Evolutionary conservation across 2,888 invertebrate genomes (phyloP).

Genomic region (Phyllotreta striolata): DNA sequence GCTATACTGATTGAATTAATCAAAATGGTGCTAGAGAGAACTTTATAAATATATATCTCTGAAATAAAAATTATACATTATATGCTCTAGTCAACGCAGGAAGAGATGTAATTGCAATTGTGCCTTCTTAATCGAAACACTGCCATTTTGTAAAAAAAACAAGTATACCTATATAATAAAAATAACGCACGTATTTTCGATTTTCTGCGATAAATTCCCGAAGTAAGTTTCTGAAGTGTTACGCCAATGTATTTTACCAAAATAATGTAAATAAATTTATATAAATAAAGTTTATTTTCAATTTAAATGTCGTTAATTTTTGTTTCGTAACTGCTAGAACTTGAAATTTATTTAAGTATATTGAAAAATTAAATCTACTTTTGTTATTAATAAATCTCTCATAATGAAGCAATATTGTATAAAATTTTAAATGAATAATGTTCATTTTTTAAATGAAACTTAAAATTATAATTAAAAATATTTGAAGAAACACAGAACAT

Average conservation of each 20-base stretch:
- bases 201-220: slow-evolving; percentile 28
- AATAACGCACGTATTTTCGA: slow-evolving; percentile 21
- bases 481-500: too few relatives aligned
- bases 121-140: slow-evolving; percentile 48
- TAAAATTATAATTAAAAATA: too few relatives aligned
- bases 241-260: slow-evolving; percentile 30
- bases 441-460: too few relatives aligned
- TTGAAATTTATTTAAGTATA: too few relatives aligned
- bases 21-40: slow-evolving; percentile 33
- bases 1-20: slow-evolving; percentile 6
- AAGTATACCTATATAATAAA: slow-evolving; percentile 32
- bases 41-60: slow-evolving; percentile 2
- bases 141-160: slow-evolving; percentile 59
- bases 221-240: slow-evolving; percentile 16
- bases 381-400: too few relatives aligned
- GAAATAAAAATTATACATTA: slow-evolving; percentile 36
- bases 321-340: too few relatives aligned
- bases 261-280: slow-evolving; percentile 35
- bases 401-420: too few relatives aligned
- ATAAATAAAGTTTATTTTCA: slow-evolving; percentile 35
- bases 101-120: slow-evolving; percentile 28
- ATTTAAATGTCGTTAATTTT: slow-evolving; percentile 20
- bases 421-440: too few relatives aligned
- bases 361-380: too few relatives aligned
- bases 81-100: slow-evolving; percentile 51